These are phyloP conservation scores for Pollenia labialis DNA, from an alignment of 2,888 invertebrate genomes.

Conservation along the genomic window DNA sequence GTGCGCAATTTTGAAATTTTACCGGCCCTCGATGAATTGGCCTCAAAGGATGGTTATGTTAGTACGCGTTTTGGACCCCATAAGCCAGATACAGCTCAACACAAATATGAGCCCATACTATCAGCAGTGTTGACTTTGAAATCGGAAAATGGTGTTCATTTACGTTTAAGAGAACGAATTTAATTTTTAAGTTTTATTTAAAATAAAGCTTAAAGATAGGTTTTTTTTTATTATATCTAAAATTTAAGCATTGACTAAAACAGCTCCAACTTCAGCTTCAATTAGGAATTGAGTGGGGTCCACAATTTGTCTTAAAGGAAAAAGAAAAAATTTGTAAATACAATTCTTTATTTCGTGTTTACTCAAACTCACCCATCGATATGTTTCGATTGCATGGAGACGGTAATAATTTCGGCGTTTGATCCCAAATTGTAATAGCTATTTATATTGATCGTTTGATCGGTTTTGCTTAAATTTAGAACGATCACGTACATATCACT, in stretches of 20 bases:
- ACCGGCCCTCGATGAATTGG: constrained; percentile 79
- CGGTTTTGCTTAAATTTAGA: constrained; percentile 85
- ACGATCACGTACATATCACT: constrained; percentile 83
- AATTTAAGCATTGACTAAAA: constrained; percentile 77
- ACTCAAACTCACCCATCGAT: constrained; percentile 78
- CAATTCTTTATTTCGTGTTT: neutral
- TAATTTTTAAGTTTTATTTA: constrained; percentile 45
- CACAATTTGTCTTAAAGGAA: constrained; percentile 77
- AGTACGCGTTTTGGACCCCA: constrained; percentile 75
- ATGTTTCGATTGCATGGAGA: constrained; percentile 81
- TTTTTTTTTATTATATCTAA: neutral
- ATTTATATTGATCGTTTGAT: constrained; percentile 84
- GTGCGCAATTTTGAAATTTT: constrained; percentile 84
- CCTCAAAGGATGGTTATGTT: constrained; percentile 77
- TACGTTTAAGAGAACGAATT: constrained; percentile 82
- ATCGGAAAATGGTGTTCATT: constrained; percentile 84
- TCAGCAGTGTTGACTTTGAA: constrained; percentile 84
- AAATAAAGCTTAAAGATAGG: neutral
- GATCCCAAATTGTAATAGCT: constrained; percentile 77
- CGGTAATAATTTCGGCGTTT: constrained; percentile 81
- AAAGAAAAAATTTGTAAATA: neutral
- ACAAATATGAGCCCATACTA: constrained; percentile 83
- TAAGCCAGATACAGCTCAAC: constrained; percentile 70
- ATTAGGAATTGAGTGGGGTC: constrained; percentile 77
- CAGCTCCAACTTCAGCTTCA: constrained; percentile 80